Conservation (phyloP, 2,113 vertebrate species). For the Elanoides forficatus region DNA sequence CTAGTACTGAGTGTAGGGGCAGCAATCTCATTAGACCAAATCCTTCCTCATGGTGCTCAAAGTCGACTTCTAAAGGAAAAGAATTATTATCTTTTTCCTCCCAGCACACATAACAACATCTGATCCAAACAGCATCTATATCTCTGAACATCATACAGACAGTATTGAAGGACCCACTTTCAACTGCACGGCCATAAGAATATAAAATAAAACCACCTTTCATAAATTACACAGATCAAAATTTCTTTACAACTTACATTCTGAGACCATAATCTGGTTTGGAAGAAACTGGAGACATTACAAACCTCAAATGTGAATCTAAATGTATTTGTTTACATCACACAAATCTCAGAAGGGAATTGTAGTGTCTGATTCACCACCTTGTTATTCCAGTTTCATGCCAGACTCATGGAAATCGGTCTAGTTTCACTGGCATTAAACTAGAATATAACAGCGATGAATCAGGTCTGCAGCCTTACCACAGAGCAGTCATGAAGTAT, state of each 20-base stretch:
- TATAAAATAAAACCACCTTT: background rate
- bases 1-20: background rate
- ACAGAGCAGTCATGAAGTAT: background rate
- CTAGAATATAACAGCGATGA: background rate
- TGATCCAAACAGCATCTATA: background rate
- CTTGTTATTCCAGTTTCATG: background rate
- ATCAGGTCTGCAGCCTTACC: conserved; percentile 12
- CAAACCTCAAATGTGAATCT: conserved; percentile 3
- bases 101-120: background rate
- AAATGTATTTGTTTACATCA: conserved; percentile 29
- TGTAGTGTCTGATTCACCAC: background rate
- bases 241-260: background rate
- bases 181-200: background rate
- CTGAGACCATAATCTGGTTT: background rate
- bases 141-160: background rate
- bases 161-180: background rate
- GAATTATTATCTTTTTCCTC: background rate
- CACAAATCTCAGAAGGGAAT: background rate
- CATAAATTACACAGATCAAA: background rate
- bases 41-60: background rate
- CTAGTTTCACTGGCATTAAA: conserved; percentile 7
- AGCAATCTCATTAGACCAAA: background rate
- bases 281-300: background rate
- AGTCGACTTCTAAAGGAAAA: background rate
- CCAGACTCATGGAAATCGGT: conserved; percentile 19